phyloP scores from a whole-genome alignment of 2,797 vertebrate species.

The Centropyge bicolor region DNA sequence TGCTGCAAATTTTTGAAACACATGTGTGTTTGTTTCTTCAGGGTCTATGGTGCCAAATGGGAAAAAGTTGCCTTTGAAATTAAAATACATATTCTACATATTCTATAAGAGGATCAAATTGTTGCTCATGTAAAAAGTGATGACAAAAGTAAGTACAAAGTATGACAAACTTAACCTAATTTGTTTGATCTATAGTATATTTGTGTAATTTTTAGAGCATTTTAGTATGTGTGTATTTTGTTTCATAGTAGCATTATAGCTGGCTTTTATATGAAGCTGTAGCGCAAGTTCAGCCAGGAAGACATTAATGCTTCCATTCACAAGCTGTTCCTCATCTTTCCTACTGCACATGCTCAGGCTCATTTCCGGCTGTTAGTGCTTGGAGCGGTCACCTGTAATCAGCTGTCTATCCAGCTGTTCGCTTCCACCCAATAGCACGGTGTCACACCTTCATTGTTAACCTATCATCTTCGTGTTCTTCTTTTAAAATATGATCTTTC shows the following conservation, averaged over 20 bases:
- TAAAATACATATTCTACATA: neutral
- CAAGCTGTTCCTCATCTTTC: too few relatives aligned
- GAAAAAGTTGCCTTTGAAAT: neutral
- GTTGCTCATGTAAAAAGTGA: neutral
- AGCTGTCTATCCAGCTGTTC: too few relatives aligned
- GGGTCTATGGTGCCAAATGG: neutral
- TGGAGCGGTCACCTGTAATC: too few relatives aligned
- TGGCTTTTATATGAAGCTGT: neutral
- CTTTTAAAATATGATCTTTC: too few relatives aligned
- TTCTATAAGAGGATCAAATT: neutral
- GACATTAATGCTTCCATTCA: too few relatives aligned
- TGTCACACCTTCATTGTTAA: too few relatives aligned
- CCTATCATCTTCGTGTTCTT: too few relatives aligned
- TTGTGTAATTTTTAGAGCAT: neutral
- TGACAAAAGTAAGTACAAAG: too few relatives aligned
- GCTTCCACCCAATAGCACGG: too few relatives aligned
- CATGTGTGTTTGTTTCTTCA: neutral
- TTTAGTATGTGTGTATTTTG: neutral
- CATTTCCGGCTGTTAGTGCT: too few relatives aligned
- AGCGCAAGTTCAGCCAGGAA: too few relatives aligned
- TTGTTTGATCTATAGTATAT: neutral
- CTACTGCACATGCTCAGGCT: too few relatives aligned
- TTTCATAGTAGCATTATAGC: neutral
- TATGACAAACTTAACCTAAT: neutral
- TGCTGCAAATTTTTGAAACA: neutral